Conservation (phyloP, 1,140 invertebrate species). For the Paraescarpia echinospica region DNA sequence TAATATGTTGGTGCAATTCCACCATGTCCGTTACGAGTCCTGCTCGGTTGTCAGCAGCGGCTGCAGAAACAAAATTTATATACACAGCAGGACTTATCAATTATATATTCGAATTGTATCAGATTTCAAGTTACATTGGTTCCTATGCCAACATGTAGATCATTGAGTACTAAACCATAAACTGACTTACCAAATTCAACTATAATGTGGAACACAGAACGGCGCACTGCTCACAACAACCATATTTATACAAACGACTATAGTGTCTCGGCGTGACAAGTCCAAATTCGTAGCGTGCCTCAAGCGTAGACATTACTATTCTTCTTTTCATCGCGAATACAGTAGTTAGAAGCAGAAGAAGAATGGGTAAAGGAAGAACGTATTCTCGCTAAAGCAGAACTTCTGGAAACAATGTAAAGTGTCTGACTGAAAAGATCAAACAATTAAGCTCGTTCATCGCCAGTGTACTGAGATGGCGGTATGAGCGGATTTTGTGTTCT, state of each 20-base stretch:
- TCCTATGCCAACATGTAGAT: not conserved
- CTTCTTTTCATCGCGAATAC: not conserved
- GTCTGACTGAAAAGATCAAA: not conserved
- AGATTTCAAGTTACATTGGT: not conserved
- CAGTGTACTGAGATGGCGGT: too few species aligned
- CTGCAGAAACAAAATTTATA: not conserved
- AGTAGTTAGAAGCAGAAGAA: not conserved
- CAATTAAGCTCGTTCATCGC: not conserved
- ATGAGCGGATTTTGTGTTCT: too few species aligned
- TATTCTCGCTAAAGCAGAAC: not conserved
- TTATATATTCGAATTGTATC: not conserved
- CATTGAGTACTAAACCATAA: too few species aligned
- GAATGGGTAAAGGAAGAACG: not conserved
- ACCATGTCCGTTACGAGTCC: too few species aligned
- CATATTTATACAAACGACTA: not conserved
- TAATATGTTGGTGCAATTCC: too few species aligned
- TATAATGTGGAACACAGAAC: not conserved
- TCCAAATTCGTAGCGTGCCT: not conserved
- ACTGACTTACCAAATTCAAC: not conserved
- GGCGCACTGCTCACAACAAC: not conserved
- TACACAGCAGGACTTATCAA: not conserved
- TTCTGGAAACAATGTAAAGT: not conserved
- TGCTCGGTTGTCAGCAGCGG: not conserved
- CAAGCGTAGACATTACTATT: not conserved
- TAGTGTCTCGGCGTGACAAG: not conserved